phyloP scores from a whole-genome alignment of 2,113 vertebrate genomes.

The Periophthalmus modestus region DNA sequence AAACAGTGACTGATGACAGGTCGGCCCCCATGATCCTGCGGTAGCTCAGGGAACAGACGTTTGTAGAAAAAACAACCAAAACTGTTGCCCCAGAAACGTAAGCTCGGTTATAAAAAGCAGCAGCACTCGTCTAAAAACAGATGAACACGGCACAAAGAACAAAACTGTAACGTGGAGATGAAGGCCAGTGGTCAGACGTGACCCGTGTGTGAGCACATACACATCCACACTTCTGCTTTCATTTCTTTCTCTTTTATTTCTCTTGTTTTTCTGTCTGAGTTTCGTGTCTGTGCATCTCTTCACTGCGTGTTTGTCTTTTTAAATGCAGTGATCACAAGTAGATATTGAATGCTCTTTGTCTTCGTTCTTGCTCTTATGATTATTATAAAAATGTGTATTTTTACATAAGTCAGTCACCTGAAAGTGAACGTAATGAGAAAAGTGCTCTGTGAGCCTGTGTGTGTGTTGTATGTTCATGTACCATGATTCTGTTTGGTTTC shows the following conservation, averaged over 20 bases:
- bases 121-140: conserved; percentile 44
- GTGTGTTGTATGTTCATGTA: conserved; percentile 60
- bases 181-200: conserved; percentile 47
- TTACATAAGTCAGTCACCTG: conserved; percentile 43
- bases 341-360: conserved; percentile 37
- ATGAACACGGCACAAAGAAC: conserved; percentile 41
- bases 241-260: conserved; percentile 7
- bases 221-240: conserved; percentile 53
- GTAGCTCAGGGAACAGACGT: conserved; percentile 62
- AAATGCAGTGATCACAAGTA: conserved; percentile 28
- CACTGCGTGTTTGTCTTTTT: conserved; percentile 38
- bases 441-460: conserved; percentile 57
- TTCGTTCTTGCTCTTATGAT: conserved; percentile 56
- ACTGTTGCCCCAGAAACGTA: conserved; percentile 33
- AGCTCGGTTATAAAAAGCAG: conserved; percentile 43
- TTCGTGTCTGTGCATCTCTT: conserved; percentile 46
- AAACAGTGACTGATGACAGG: conserved; percentile 91
- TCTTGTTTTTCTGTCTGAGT: conserved; percentile 31
- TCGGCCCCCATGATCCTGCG: conserved; percentile 91
- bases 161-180: conserved; percentile 23
- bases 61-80: conserved; percentile 22
- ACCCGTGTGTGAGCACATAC: conserved; percentile 49
- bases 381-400: conserved; percentile 58
- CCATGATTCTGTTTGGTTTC: conserved; percentile 62
- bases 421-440: conserved; percentile 30